Percentiles rank a stretch among this genome's conserved stretches.
Conservation (phyloP, 1,140 invertebrate genomes). For the Drosophila lacertosa region DNA sequence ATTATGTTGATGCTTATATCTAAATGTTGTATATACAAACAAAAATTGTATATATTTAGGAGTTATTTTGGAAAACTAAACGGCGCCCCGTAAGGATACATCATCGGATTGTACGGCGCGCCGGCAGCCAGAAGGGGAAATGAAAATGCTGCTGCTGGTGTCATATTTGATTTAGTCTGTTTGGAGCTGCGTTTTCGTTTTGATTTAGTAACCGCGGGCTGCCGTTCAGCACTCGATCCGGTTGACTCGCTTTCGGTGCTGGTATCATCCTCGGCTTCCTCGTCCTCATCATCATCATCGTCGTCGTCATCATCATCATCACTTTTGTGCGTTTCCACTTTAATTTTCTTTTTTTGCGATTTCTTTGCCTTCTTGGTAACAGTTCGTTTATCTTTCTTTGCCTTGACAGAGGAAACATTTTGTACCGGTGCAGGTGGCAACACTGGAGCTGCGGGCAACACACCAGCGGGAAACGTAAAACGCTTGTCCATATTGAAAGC, state of each 20-base stretch:
- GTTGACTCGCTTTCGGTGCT: conserved; percentile 48
- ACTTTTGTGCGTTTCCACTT: conserved; percentile 40
- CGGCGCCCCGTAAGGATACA: conserved; percentile 61
- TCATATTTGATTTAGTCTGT: conserved; percentile 15
- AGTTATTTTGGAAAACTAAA: conserved; percentile 61
- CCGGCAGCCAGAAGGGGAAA: conserved; percentile 59
- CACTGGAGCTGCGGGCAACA: not conserved
- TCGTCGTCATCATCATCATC: conserved; percentile 57
- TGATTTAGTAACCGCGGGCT: conserved; percentile 20
- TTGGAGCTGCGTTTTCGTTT: conserved; percentile 60
- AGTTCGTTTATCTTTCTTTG: conserved; percentile 53
- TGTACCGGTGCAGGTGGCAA: not conserved
- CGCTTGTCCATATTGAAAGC: conserved; percentile 55
- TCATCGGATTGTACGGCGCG: conserved; percentile 60
- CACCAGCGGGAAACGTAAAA: conserved; percentile 50
- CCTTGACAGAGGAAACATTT: conserved; percentile 15
- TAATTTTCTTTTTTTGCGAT: conserved; percentile 50
- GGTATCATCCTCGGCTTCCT: conserved; percentile 20
- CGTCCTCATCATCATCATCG: conserved; percentile 42
- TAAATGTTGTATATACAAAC: conserved; percentile 8
- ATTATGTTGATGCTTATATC: not conserved
- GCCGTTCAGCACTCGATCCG: conserved; percentile 51
- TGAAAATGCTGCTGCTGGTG: conserved; percentile 49
- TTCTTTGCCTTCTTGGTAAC: conserved; percentile 44
- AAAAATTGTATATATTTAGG: conserved; percentile 23